Evolutionary conservation across 2,888 invertebrate species (phyloP).

Genomic region (Augiades crinisus): DNA sequence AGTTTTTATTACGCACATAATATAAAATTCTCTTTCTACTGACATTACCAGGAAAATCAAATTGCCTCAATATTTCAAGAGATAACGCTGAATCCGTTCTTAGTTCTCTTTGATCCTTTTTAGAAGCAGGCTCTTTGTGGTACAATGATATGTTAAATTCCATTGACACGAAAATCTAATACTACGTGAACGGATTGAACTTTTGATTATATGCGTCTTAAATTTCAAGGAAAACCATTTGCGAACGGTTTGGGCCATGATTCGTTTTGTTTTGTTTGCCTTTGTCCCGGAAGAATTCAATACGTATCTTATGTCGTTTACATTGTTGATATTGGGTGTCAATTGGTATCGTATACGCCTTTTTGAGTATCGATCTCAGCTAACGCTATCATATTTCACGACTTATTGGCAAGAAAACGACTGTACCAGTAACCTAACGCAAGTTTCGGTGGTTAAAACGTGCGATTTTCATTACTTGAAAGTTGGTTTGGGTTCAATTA

Average conservation of each 20-base stretch:
- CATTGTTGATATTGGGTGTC: constrained; percentile 26
- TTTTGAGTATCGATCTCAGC: constrained; percentile 21
- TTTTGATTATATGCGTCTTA: constrained; percentile 14
- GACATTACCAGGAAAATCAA: neutral
- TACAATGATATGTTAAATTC: constrained; percentile 1
- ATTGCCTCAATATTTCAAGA: neutral
- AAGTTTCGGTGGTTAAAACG: neutral
- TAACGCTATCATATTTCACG: constrained; percentile 5
- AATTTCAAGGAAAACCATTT: constrained; percentile 26
- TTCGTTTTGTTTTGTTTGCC: constrained; percentile 26
- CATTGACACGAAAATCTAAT: constrained; percentile 2
- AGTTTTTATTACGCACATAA: constrained; percentile 1
- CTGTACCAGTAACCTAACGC: neutral
- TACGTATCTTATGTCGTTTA: constrained; percentile 22
- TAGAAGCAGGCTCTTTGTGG: neutral
- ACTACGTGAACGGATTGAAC: constrained; percentile 14
- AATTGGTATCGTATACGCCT: constrained; percentile 20
- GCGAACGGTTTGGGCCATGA: constrained; percentile 11
- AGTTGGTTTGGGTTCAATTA: too few relatives aligned
- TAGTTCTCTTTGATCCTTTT: neutral
- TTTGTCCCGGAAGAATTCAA: constrained; percentile 27
- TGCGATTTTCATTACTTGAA: too few relatives aligned
- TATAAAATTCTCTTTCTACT: constrained; percentile 9
- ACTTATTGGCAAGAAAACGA: constrained; percentile 15
- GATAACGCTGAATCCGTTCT: neutral